These are phyloP conservation scores for Geophilus truncorum DNA, from an alignment of 2,888 invertebrate genomes.

Conservation along the genomic window DNA sequence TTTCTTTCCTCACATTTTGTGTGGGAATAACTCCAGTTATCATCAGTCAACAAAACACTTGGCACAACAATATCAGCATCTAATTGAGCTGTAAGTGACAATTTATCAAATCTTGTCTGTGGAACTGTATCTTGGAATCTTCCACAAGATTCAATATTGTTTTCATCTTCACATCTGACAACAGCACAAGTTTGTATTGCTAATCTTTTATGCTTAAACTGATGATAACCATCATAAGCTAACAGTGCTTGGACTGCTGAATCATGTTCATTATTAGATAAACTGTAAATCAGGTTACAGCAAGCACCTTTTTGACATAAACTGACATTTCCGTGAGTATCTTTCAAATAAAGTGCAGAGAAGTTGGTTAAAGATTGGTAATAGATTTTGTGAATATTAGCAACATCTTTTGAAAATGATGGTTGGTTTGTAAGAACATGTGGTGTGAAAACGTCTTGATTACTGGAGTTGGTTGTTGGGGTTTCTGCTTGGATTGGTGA, in stretches of 20 bases:
- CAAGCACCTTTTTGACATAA: conserved; percentile 40
- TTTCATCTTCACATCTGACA: not conserved
- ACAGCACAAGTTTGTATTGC: not conserved
- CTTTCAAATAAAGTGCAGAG: conserved; percentile 31
- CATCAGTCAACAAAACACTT: not conserved
- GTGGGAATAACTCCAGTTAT: not conserved
- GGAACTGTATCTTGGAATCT: not conserved
- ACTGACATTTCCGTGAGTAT: not conserved
- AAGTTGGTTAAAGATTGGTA: not conserved
- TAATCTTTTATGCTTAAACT: too few relatives aligned
- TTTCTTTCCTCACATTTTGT: not conserved
- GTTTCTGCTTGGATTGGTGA: not conserved
- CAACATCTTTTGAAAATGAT: not conserved
- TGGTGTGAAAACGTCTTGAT: too few relatives aligned
- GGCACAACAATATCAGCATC: not conserved
- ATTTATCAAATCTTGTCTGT: not conserved
- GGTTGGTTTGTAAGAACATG: not conserved
- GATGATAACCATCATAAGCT: too few relatives aligned
- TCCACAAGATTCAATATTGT: not conserved
- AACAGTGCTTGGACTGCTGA: not conserved
- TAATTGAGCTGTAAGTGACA: not conserved
- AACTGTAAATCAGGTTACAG: conserved; percentile 39
- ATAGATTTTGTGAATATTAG: not conserved
- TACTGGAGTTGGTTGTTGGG: not conserved
- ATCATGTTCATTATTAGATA: not conserved